A percentile compares a stretch with the other conserved stretches of the same genome.
phyloP scores from a whole-genome alignment of 2,113 vertebrate genomes.

The Catharus fuscescens region DNA sequence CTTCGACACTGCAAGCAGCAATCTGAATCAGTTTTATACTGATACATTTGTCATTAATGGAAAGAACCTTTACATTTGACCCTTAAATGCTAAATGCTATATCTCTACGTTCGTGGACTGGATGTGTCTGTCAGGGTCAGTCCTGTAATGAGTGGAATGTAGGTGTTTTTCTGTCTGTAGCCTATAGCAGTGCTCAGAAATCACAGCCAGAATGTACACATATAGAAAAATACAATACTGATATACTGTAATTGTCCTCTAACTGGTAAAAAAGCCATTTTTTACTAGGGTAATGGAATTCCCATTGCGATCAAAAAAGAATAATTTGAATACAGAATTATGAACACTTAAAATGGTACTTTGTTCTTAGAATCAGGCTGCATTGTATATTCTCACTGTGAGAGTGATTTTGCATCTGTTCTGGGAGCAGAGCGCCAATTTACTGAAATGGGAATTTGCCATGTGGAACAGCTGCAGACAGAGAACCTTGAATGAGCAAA shows the following conservation, averaged over 20 bases:
- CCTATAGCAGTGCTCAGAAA: not conserved
- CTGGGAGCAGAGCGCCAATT: conserved; percentile 12
- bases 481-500: conserved; percentile 3
- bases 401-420: conserved; percentile 45
- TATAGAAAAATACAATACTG: not conserved
- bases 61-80: not conserved
- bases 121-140: not conserved
- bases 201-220: not conserved
- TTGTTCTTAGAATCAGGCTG: conserved; percentile 36
- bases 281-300: not conserved
- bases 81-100: not conserved
- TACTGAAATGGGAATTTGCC: conserved; percentile 15
- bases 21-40: not conserved
- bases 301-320: not conserved
- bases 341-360: not conserved
- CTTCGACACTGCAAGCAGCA: not conserved
- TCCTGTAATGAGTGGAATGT: not conserved
- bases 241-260: not conserved
- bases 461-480: conserved; percentile 32
- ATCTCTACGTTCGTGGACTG: not conserved
- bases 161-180: not conserved
- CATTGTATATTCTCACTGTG: conserved; percentile 26
- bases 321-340: conserved; percentile 1
- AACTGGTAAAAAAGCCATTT: not conserved
- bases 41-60: not conserved